Conservation (phyloP, 2,797 vertebrate genomes). For the Sibirionetta formosa region DNA sequence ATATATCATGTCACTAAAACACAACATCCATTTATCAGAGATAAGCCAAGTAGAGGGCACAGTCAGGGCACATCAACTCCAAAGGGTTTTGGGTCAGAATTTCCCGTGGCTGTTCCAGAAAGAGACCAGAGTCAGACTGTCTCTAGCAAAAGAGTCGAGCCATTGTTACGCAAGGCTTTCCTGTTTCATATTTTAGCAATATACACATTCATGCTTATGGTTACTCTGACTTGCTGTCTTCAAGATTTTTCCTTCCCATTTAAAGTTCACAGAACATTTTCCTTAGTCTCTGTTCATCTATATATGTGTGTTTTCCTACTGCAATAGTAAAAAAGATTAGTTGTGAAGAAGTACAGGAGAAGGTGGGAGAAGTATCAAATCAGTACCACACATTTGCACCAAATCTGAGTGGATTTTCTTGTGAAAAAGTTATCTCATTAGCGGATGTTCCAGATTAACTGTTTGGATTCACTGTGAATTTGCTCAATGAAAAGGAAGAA, state of each 20-base stretch:
- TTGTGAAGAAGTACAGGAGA: neutral
- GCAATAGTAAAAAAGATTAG: neutral
- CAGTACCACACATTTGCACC: neutral
- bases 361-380: neutral
- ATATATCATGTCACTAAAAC: neutral
- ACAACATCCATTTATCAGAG: neutral
- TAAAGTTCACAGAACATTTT: neutral
- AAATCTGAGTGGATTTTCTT: neutral
- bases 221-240: neutral
- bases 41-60: neutral
- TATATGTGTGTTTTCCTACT: neutral
- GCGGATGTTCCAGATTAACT: neutral
- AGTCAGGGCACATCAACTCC: neutral
- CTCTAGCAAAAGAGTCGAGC: neutral
- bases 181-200: neutral
- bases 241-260: neutral
- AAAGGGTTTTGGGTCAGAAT: neutral
- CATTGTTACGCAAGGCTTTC: neutral
- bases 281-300: neutral
- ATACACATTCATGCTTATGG: neutral
- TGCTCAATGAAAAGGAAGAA: neutral
- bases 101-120: neutral
- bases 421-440: neutral
- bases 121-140: neutral
- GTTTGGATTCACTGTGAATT: neutral